Evolutionary conservation across 2,888 invertebrate species (phyloP), one percentile per base, ranked within the genome.

Genomic region (Orthonevra nobilis): DNA sequence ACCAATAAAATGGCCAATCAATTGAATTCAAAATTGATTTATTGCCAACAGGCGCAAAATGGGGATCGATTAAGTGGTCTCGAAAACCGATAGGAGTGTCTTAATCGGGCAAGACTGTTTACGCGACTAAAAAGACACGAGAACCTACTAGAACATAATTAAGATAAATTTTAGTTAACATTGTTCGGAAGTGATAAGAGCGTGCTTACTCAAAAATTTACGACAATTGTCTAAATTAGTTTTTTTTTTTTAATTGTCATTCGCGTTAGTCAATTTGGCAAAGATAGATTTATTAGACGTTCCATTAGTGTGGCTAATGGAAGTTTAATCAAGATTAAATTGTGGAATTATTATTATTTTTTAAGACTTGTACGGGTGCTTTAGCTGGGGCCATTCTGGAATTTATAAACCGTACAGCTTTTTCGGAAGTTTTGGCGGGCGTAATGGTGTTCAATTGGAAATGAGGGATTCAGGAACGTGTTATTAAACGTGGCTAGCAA

Each of bases 191-290:
- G n/a, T n/a, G n/a, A n/a, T n/a, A n/a, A n/a, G n/a, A n/a, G n/a
- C n/a, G 70, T 70, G 70, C 42, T 70, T 38, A 38, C 28, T 46
- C 12, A 32, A 42, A 3, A 50, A 40, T 58, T 68, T 58, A 60
- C 50, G 48, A 26, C 50, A 42, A 69, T 15, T 66, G 42, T 19
- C 42, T 23, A 44, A 64, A 32, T 7, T 58, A 42, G 42, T 30
- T 32, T 58, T 44, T 2, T 15, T 36, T 38, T 46, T 58, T 42
- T 4, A 28, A 56, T 56, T 30, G 9, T 28, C 30, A 30, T 28
- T 30, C 30, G 19, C 12, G 38, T 38, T 28, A 19, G 7, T 3
- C 10, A 19, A 10, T 3, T 3, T 10, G 28, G 7, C 12, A 6
- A 28, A 26, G 36, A 12, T 38, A 36, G 17, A 58, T 36, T 56